Percentiles rank a stretch among this genome's conserved stretches.
phyloP scores from a whole-genome alignment of 2,888 invertebrate genomes.

The Xestia c-nigrum region DNA sequence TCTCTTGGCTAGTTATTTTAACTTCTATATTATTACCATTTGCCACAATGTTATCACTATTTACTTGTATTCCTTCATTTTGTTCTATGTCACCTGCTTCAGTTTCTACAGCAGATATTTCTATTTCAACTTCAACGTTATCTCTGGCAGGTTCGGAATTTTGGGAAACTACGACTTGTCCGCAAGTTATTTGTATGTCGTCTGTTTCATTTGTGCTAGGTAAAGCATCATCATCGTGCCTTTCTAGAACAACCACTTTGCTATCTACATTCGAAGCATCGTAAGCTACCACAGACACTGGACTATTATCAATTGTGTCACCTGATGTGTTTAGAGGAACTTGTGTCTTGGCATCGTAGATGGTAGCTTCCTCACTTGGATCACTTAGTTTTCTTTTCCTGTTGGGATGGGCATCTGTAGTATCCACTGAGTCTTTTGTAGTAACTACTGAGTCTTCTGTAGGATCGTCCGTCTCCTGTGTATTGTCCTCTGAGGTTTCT shows the following conservation, averaged over 20 bases:
- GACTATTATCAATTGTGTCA: conserved; percentile 75
- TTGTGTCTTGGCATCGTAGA: conserved; percentile 80
- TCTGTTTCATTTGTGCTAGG: conserved; percentile 85
- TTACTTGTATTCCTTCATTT: conserved; percentile 49
- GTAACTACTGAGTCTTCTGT: conserved; percentile 42
- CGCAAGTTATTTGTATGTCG: conserved; percentile 85
- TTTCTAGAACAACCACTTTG: conserved; percentile 77
- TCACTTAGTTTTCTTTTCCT: conserved; percentile 18
- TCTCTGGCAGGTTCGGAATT: conserved; percentile 71
- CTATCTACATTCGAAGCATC: conserved; percentile 75
- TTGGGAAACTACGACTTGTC: conserved; percentile 80
- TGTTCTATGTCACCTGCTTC: conserved; percentile 33
- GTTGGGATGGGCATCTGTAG: conserved; percentile 16
- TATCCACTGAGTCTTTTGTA: conserved; percentile 31
- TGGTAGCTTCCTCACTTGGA: conserved; percentile 49
- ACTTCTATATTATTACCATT: conserved; percentile 62
- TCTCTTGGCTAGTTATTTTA: conserved; percentile 63
- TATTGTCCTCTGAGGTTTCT: neutral
- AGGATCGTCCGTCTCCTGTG: conserved; percentile 1
- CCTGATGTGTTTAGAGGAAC: conserved; percentile 70
- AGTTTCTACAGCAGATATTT: neutral
- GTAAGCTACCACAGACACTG: conserved; percentile 79
- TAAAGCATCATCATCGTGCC: conserved; percentile 81
- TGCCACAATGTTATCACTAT: conserved; percentile 51
- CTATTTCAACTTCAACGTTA: conserved; percentile 34